Base-by-base conservation (phyloP, 2,113 vertebrate species). In the Leptodactylus fuscus region DNA sequence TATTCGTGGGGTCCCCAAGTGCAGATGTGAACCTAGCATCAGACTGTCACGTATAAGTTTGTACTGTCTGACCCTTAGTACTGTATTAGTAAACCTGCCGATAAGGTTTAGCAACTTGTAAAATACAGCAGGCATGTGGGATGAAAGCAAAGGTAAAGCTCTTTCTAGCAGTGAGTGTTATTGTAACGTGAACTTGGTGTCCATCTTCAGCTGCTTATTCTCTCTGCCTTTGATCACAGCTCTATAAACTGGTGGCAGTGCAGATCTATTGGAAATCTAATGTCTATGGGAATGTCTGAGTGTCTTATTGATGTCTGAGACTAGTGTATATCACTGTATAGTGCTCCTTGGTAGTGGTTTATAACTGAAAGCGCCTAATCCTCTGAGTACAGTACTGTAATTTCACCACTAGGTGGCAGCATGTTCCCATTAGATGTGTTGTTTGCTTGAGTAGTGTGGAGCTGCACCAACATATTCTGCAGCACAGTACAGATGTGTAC, bases 371-470 rank as follows among this genome's bases (percentile, higher is more conserved):
- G 9, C 27, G 29, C 29, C 15, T 22, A 4, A 1, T 20, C 49
- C 32, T 62, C 53, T n/a, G 20, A 15, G 44, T 49, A 22, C 20
- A 81, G 58, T 81, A 24, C 36, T 15, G 36, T 18, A 12, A 18
- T 62, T 1, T 46, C 16, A 29, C 34, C 78, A 81, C 78, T 27
- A 13, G 78, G 38, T 62, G 78, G 78, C 78, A 18, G n/a, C 20
- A 12, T 65, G 24, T 15, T 38, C 20, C 58, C 22, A n/a, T 27
- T 44, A 65, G 13, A 46, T 13, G 13, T 24, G 18, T 29, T 20
- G n/a, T 62, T 16, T 65, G 29, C 13, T n/a, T 55, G 0, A 4
- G 13, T 13, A 22, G 48, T 8, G 22, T 51, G 71, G 0, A 22
- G 18, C 27, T 11, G n/a, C n/a, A n/a, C n/a, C n/a, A n/a, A n/a